A percentile compares a stretch with the other conserved stretches of the same genome.
Evolutionary conservation across 2,888 invertebrate species (phyloP).

Genomic region (Acleris sparsana): DNA sequence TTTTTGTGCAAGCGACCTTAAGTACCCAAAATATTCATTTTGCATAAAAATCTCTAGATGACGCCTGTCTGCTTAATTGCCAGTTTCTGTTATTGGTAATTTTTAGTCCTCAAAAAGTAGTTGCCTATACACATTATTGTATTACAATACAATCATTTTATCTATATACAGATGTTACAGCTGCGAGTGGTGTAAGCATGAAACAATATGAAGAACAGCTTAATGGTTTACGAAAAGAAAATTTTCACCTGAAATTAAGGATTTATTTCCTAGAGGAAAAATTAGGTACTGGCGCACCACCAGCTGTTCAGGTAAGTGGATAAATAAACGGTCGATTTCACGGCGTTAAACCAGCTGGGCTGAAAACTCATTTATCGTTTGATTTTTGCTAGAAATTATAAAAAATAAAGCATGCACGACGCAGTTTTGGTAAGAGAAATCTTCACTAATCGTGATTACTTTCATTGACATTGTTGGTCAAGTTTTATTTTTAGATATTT

Average conservation of each 20-base stretch:
- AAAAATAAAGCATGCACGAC: too few species aligned
- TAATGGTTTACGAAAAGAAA: constrained; percentile 92
- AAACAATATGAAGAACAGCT: constrained; percentile 96
- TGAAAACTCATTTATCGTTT: too few species aligned
- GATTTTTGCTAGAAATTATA: too few species aligned
- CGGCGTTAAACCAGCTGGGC: background rate
- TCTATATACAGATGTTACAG: constrained; percentile 61
- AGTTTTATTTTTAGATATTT: too few species aligned
- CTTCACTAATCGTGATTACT: too few species aligned
- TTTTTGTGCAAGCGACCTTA: too few species aligned
- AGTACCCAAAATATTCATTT: too few species aligned
- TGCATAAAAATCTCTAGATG: too few species aligned
- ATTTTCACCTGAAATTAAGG: constrained; percentile 94
- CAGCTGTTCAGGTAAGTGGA: constrained; percentile 86
- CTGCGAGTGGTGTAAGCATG: constrained; percentile 87
- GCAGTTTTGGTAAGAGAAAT: too few species aligned
- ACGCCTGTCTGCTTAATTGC: too few species aligned
- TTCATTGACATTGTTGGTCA: too few species aligned
- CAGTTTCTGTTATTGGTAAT: too few species aligned
- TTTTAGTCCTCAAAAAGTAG: background rate
- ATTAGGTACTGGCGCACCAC: constrained; percentile 86
- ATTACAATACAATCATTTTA: background rate
- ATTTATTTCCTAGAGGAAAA: constrained; percentile 96
- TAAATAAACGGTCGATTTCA: background rate
- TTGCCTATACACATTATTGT: background rate